Evolutionary conservation across 2,113 vertebrate genomes (phyloP), one percentile per base, ranked within the genome.

Genomic region (Entomyzon cyanotis): DNA sequence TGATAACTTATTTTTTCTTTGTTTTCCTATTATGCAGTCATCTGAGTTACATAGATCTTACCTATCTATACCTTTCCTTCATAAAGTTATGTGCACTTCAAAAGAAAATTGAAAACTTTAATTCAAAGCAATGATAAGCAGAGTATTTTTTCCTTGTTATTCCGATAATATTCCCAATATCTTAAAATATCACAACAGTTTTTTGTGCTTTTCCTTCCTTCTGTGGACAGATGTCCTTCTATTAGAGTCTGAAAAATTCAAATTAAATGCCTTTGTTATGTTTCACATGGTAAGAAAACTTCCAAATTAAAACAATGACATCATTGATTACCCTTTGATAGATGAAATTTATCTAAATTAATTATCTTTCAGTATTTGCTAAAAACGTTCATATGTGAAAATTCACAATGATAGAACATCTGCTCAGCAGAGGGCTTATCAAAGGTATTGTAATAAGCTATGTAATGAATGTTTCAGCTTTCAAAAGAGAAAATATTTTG

Each of bases 371-470:
- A 23, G 3, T 87, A n/a, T 87, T 92, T 76, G 52, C 49, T 85
- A 22, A 89, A 84, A 90, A 65, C 1, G 3, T 76, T 95, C 17
- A 28, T 55, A 42, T 85, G 37, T 49, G 63, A 53, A 94, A 92
- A 89, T 46, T 73, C 74, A 65, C 8, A 20, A 8, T 64, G 68
- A 44, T 82, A 35, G 37, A 85, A 89, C 84, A 93, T 92, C 89
- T 94, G 65, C 89, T 95, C 68, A 80, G 41, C 77, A 55, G 67
- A 77, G 49, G 13, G 41, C 23, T 90, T 96, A 78, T 92, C 71
- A 88, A 92, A 88, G 83, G 35, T 90, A 82, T 76, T 92, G 50
- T 87, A 94, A 89, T 87, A 91, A 92, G 63, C 59, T 44, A 31
- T 59, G 69, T 93, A 93, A 96, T 75, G 37, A 70, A 78, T 73